Evolutionary conservation across 2,888 invertebrate genomes (phyloP).

Genomic region (Eumerus sabulonum): DNA sequence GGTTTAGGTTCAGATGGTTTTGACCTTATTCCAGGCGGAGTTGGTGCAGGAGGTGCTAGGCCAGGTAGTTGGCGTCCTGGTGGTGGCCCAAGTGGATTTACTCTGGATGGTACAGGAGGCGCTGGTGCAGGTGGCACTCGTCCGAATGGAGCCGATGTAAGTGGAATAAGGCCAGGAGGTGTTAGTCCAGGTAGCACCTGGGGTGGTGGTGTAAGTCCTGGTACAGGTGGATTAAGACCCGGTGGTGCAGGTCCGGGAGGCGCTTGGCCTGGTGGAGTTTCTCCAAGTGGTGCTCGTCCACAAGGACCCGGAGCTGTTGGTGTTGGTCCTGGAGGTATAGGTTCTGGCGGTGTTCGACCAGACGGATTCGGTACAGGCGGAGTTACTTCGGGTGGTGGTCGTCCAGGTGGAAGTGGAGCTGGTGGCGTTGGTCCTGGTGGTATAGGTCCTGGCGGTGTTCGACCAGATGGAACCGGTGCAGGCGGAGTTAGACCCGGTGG

Average conservation of each 20-base stretch:
- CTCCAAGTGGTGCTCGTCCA: constrained; percentile 37
- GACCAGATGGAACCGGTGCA: constrained; percentile 46
- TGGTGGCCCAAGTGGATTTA: constrained; percentile 22
- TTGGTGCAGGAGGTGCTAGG: constrained; percentile 43
- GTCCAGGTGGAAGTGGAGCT: constrained; percentile 46
- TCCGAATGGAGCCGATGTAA: constrained; percentile 26
- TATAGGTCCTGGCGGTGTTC: constrained; percentile 41
- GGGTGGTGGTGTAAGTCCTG: constrained; percentile 14
- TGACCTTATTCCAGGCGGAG: constrained; percentile 39
- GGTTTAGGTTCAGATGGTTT: constrained; percentile 39
- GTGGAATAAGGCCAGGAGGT: constrained; percentile 28
- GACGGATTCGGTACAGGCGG: constrained; percentile 38
- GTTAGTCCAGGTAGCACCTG: constrained; percentile 38
- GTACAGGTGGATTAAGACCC: constrained; percentile 31
- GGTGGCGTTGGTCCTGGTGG: constrained; percentile 28
- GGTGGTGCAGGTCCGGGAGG: constrained; percentile 35
- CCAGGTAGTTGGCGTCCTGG: constrained; percentile 41
- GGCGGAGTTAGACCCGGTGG: constrained; percentile 39
- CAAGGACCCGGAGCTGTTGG: constrained; percentile 49
- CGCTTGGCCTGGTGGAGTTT: constrained; percentile 26
- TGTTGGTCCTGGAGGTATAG: constrained; percentile 41
- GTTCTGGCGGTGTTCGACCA: constrained; percentile 44
- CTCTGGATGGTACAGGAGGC: constrained; percentile 20
- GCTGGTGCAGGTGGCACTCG: constrained; percentile 36
- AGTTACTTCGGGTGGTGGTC: constrained; percentile 45